These are phyloP conservation scores for Graphium colonna DNA, from an alignment of 2,888 invertebrate species.

Conservation along the genomic window DNA sequence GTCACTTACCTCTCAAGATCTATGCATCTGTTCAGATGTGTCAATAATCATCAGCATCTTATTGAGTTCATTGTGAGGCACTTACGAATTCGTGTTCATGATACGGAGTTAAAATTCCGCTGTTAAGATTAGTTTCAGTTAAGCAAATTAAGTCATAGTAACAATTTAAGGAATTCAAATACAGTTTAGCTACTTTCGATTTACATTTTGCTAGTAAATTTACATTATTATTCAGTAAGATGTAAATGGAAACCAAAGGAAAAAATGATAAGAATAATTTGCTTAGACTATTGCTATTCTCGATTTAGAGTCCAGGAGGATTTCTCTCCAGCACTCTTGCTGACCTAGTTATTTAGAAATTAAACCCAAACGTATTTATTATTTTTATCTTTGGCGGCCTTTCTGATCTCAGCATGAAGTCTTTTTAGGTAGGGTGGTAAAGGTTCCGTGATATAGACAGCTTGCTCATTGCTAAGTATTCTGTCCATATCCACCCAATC, in stretches of 20 bases:
- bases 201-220: slow-evolving; percentile 21
- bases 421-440: slow-evolving; percentile 10
- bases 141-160: slow-evolving; percentile 17
- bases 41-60: too few relatives aligned
- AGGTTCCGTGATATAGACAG: slow-evolving; percentile 6
- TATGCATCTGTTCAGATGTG: too few relatives aligned
- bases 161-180: slow-evolving; percentile 5
- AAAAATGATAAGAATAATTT: slow-evolving; percentile 1
- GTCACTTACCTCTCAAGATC: too few relatives aligned
- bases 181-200: slow-evolving; percentile 10
- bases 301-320: slow-evolving; percentile 9
- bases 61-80: too few relatives aligned
- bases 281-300: slow-evolving; percentile 7
- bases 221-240: slow-evolving; percentile 6
- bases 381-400: slow-evolving; percentile 14
- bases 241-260: not conserved
- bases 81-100: too few relatives aligned
- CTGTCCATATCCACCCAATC: too few relatives aligned
- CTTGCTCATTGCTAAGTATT: not conserved
- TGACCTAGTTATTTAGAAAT: slow-evolving; percentile 11
- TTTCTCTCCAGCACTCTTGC: slow-evolving; percentile 4
- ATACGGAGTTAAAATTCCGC: slow-evolving; percentile 9
- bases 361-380: slow-evolving; percentile 19
- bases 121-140: slow-evolving; percentile 9
- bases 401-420: slow-evolving; percentile 12